Percentiles rank a stretch among this genome's conserved stretches.
Evolutionary conservation across 2,888 invertebrate species (phyloP).

Genomic region (Cactoblastis cactorum): DNA sequence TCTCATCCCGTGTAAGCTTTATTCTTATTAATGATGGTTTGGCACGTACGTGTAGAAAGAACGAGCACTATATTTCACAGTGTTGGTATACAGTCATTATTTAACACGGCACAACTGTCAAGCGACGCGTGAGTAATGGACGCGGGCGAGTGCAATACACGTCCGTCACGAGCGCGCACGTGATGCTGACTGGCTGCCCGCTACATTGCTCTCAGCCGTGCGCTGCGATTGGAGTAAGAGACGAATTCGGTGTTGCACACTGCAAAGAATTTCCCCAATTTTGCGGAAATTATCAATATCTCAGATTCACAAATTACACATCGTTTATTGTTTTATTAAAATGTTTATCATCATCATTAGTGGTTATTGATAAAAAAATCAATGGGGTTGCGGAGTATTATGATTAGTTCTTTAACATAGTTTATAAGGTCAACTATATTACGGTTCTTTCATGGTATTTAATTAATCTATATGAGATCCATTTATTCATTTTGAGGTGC

Average conservation of each 20-base stretch:
- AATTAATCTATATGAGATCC: too few relatives aligned
- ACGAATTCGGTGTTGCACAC: conserved; percentile 50
- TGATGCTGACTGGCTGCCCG: conserved; percentile 73
- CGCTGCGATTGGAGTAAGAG: conserved; percentile 51
- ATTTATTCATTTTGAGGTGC: too few relatives aligned
- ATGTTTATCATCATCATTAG: too few relatives aligned
- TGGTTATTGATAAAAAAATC: too few relatives aligned
- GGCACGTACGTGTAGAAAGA: conserved; percentile 51
- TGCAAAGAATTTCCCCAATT: conserved; percentile 34
- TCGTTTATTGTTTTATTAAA: too few relatives aligned
- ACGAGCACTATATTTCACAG: conserved; percentile 63
- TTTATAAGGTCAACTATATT: too few relatives aligned
- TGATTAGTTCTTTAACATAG: too few relatives aligned
- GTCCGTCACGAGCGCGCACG: conserved; percentile 60
- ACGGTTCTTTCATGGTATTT: too few relatives aligned
- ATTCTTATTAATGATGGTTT: conserved; percentile 35
- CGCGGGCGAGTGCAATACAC: conserved; percentile 40
- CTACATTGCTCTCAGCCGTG: conserved; percentile 42
- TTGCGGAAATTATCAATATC: background rate
- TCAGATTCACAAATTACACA: too few relatives aligned
- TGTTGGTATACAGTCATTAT: conserved; percentile 60
- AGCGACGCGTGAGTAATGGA: conserved; percentile 68
- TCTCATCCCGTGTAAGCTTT: conserved; percentile 66
- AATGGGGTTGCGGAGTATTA: too few relatives aligned
- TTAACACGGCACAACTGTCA: conserved; percentile 66